These are phyloP conservation scores for Panagrolaimus sp. DNA, from an alignment of 1,140 invertebrate species.

Conservation along the genomic window DNA sequence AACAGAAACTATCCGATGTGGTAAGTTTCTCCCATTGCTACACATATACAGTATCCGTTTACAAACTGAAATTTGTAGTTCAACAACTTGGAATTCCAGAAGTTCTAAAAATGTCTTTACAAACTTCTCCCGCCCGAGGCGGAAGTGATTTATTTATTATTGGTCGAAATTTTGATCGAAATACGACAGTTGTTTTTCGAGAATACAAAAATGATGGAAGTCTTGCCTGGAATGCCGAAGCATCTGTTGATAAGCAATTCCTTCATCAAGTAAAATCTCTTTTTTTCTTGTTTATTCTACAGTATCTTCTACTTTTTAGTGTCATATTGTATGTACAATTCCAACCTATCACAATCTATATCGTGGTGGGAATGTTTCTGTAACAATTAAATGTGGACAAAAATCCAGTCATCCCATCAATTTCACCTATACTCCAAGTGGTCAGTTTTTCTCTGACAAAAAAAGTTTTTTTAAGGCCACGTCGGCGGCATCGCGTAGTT, in stretches of 20 bases:
- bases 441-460: no score
- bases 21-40: slow-evolving; percentile 76
- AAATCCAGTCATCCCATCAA: slow-evolving; percentile 79
- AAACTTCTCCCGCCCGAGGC: slow-evolving; percentile 72
- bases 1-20: slow-evolving; percentile 88
- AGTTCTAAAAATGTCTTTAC: slow-evolving; percentile 83
- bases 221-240: slow-evolving; percentile 61
- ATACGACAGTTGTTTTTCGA: slow-evolving; percentile 80
- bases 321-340: slow-evolving; percentile 83
- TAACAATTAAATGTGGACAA: slow-evolving; percentile 75
- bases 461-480: no score
- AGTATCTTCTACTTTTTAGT: slow-evolving; percentile 65
- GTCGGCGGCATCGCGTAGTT: no score
- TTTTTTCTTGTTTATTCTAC: slow-evolving; percentile 25
- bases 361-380: slow-evolving; percentile 68
- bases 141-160: slow-evolving; percentile 82
- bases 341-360: slow-evolving; percentile 71
- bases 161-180: slow-evolving; percentile 92
- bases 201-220: slow-evolving; percentile 60
- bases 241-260: slow-evolving; percentile 62
- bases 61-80: slow-evolving; percentile 67
- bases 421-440: slow-evolving; percentile 68
- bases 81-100: slow-evolving; percentile 91
- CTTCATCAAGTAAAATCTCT: slow-evolving; percentile 60
- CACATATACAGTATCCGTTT: not conserved